Conservation (phyloP, 2,888 invertebrate genomes). For the Nematopogon swammerdamellus region DNA sequence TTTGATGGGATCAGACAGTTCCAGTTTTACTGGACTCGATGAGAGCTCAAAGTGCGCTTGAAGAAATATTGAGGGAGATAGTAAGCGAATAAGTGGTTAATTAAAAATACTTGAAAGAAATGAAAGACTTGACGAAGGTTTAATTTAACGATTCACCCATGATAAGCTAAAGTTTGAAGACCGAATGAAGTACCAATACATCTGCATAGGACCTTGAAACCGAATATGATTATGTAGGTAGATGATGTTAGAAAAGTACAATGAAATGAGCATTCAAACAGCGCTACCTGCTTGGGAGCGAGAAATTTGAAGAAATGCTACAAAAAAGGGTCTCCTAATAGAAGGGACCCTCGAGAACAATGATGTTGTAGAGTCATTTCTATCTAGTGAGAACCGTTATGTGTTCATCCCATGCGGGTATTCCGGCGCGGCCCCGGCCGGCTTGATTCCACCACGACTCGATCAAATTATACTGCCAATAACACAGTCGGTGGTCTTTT, state of each 20-base stretch:
- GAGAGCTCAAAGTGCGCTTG: too few species aligned
- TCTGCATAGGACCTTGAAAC: too few species aligned
- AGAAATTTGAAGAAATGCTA: not conserved
- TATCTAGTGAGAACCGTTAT: not conserved
- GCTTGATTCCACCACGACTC: not conserved
- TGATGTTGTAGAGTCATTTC: not conserved
- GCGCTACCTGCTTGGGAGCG: not conserved
- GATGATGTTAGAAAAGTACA: too few species aligned
- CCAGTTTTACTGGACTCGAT: not conserved
- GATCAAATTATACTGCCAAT: not conserved
- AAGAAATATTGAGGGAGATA: too few species aligned
- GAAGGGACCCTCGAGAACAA: not conserved
- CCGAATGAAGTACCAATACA: too few species aligned
- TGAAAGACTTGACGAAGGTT: too few species aligned
- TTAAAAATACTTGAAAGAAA: too few species aligned
- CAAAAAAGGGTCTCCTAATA: not conserved
- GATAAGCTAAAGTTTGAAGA: too few species aligned
- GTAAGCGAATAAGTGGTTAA: too few species aligned
- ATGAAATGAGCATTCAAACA: too few species aligned
- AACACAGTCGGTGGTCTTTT: not conserved
- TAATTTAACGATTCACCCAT: too few species aligned
- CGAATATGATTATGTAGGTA: too few species aligned
- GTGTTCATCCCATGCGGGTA: not conserved
- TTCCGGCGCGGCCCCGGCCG: not conserved
- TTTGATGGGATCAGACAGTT: not conserved